Evolutionary conservation across 2,113 vertebrate genomes (phyloP).

Genomic region (Canis aureus): DNA sequence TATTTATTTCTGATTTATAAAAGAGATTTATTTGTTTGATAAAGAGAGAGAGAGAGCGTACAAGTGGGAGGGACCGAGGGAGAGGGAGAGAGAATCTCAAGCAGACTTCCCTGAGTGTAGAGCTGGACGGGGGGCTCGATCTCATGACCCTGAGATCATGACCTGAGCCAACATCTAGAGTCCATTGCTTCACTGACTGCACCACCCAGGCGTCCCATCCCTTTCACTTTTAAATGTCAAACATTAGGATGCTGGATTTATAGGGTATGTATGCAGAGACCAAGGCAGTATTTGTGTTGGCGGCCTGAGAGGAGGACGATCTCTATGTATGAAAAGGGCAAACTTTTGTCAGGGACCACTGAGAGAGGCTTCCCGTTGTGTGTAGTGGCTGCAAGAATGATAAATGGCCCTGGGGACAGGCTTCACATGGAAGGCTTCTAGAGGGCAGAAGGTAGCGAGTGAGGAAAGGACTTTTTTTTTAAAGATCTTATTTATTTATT

Average conservation of each 20-base stretch:
- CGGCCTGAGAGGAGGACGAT: background rate
- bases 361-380: background rate
- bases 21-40: background rate
- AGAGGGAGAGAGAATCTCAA: background rate
- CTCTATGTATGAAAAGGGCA: background rate
- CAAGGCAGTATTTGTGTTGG: background rate
- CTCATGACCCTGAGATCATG: background rate
- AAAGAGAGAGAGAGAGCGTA: background rate
- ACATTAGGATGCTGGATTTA: background rate
- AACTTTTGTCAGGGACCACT: background rate
- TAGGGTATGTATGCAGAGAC: background rate
- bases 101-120: background rate
- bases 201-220: background rate
- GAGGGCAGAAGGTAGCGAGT: background rate
- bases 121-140: background rate
- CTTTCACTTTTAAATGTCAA: slow-evolving; percentile 1
- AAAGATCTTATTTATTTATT: no score
- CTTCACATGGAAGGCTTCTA: background rate
- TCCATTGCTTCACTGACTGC: background rate
- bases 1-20: background rate
- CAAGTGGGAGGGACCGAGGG: background rate
- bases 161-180: background rate
- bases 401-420: background rate
- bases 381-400: background rate
- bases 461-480: background rate